Conservation (phyloP, 2,888 invertebrate genomes). For the Drosophila borealis region DNA sequence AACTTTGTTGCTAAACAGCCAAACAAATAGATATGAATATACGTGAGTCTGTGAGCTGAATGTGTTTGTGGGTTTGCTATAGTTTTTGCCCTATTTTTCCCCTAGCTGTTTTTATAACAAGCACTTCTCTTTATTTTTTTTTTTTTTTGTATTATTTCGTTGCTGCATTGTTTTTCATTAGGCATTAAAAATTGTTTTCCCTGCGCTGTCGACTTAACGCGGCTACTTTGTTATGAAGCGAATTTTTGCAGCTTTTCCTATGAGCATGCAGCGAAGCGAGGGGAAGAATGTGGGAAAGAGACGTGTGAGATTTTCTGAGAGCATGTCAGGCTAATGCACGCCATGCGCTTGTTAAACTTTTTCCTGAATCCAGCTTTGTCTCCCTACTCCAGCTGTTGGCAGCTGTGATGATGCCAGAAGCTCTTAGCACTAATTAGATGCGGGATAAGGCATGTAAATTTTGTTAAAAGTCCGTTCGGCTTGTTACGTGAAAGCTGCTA, state of each 20-base stretch:
- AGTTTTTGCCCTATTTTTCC: slow-evolving; percentile 43
- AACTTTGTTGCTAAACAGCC: slow-evolving; percentile 71
- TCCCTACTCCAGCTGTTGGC: slow-evolving; percentile 23
- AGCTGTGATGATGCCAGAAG: slow-evolving; percentile 54
- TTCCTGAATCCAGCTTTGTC: slow-evolving; percentile 10
- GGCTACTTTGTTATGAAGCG: slow-evolving; percentile 52
- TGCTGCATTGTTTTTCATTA: slow-evolving; percentile 71
- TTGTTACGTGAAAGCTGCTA: slow-evolving; percentile 29
- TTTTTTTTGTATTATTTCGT: slow-evolving; percentile 23
- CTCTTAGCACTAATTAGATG: slow-evolving; percentile 72
- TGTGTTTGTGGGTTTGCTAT: slow-evolving; percentile 9
- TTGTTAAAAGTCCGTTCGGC: slow-evolving; percentile 36
- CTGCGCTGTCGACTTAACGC: slow-evolving; percentile 68
- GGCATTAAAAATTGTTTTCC: slow-evolving; percentile 71
- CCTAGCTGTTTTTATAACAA: slow-evolving; percentile 27
- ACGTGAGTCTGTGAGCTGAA: slow-evolving; percentile 23
- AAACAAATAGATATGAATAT: slow-evolving; percentile 71
- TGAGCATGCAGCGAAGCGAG: neutral
- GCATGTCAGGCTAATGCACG: slow-evolving; percentile 68
- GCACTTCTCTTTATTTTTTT: neutral
- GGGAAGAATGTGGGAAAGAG: slow-evolving; percentile 6
- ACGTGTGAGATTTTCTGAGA: slow-evolving; percentile 34
- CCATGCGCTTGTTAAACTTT: slow-evolving; percentile 47
- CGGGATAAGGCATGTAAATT: slow-evolving; percentile 64
- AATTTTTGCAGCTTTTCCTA: slow-evolving; percentile 40